Percentiles rank a stretch among this genome's conserved stretches.
Evolutionary conservation across 92 coral and sea anemone genomes (phyloP).

Genomic region (Paramuricea clavata): DNA sequence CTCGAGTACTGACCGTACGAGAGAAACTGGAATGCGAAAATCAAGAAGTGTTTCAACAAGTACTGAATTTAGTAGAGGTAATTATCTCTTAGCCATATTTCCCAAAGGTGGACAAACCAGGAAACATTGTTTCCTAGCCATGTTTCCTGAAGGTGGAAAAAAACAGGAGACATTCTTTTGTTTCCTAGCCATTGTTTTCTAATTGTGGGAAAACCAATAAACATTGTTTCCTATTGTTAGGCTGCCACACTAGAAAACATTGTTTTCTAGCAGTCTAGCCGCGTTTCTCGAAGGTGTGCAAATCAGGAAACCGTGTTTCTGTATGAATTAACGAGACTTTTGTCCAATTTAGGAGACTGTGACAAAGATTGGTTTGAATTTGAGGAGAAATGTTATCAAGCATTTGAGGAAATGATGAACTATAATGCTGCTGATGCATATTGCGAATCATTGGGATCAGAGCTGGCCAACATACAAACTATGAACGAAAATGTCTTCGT

Average conservation of each 20-base stretch:
- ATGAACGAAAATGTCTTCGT: slow-evolving; percentile 70
- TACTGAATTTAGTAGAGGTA: neutral
- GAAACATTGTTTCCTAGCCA: too few species aligned
- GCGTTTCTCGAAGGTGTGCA: neutral
- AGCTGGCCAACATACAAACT: slow-evolving; percentile 75
- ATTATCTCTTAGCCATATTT: too few species aligned
- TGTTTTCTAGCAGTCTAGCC: too few species aligned
- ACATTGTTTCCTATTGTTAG: too few species aligned
- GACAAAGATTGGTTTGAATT: slow-evolving; percentile 74
- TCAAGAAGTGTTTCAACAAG: neutral
- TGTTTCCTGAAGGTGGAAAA: neutral
- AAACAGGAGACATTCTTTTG: too few species aligned
- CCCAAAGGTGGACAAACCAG: too few species aligned
- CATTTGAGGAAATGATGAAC: slow-evolving; percentile 58
- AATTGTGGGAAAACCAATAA: neutral
- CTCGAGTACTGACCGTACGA: neutral
- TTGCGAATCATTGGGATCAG: slow-evolving; percentile 69
- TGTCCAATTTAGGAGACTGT: slow-evolving; percentile 74
- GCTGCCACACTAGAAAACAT: too few species aligned
- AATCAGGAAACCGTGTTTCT: neutral
- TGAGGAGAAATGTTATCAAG: slow-evolving; percentile 71
- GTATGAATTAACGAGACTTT: too few species aligned
- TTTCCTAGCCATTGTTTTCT: neutral
- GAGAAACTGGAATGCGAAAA: neutral
- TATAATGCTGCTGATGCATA: slow-evolving; percentile 75